Percentiles rank a stretch among this genome's conserved stretches.
Evolutionary conservation across 2,113 vertebrate genomes (phyloP).

Genomic region (Eleginops maclovinus): DNA sequence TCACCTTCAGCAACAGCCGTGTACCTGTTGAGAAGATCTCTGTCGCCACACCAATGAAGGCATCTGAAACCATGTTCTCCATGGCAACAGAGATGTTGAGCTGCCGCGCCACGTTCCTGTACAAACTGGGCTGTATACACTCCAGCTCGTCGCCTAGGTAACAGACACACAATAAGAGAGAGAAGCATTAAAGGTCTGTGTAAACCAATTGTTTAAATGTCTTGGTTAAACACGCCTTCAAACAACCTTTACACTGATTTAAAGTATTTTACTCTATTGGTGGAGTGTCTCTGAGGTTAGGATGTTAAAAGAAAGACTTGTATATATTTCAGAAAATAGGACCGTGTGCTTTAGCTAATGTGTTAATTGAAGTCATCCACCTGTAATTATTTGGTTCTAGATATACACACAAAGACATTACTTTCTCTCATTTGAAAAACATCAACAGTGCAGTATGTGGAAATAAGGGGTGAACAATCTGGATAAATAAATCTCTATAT

Average conservation of each 20-base stretch:
- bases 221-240: neutral
- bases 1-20: neutral
- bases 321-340: neutral
- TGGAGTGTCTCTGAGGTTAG: neutral
- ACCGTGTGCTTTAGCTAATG: neutral
- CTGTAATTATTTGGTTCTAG: conserved; percentile 5
- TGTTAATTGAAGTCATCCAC: conserved; percentile 1
- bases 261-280: neutral
- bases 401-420: neutral
- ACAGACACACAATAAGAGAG: conserved; percentile 26
- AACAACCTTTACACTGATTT: neutral
- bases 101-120: conserved; percentile 92
- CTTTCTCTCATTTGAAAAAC: neutral
- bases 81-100: conserved; percentile 92
- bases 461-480: neutral
- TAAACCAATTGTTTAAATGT: neutral
- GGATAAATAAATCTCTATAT: too few species aligned
- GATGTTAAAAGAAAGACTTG: conserved; percentile 1
- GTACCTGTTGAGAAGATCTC: conserved; percentile 95
- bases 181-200: conserved; percentile 9
- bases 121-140: conserved; percentile 90
- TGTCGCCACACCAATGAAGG: conserved; percentile 91
- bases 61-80: conserved; percentile 90
- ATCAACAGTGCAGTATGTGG: neutral
- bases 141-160: conserved; percentile 94